A percentile compares a stretch with the other conserved stretches of the same genome.
Conservation (phyloP, 2,113 vertebrate species). For the Cyrtonyx montezumae region DNA sequence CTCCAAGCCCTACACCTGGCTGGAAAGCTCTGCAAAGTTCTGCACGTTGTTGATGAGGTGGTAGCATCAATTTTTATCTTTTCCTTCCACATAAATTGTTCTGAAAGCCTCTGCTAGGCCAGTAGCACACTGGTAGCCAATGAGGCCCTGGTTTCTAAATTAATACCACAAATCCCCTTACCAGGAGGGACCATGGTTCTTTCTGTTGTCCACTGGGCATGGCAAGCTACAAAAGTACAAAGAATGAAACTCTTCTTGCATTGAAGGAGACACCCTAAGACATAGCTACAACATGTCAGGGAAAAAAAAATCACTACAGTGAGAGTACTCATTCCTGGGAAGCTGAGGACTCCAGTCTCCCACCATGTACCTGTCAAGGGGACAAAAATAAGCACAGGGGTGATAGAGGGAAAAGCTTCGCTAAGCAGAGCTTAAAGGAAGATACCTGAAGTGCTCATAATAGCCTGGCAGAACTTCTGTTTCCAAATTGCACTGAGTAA, state of each 20-base stretch:
- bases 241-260: neutral
- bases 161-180: neutral
- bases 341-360: constrained; percentile 29
- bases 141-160: neutral
- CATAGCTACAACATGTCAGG: neutral
- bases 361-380: constrained; percentile 32
- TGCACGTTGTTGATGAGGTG: neutral
- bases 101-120: neutral
- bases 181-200: neutral
- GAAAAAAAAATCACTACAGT: neutral
- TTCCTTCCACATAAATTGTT: neutral
- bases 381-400: constrained; percentile 34
- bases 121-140: neutral
- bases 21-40: neutral
- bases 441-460: constrained; percentile 28
- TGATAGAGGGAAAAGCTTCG: neutral
- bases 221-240: neutral
- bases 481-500: constrained; percentile 28
- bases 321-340: neutral
- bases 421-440: constrained; percentile 20
- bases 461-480: constrained; percentile 49
- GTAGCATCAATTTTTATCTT: neutral
- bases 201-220: neutral
- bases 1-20: neutral
- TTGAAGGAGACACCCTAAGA: neutral